phyloP scores from a whole-genome alignment of 2,797 vertebrate genomes.

The Propithecus perrieri region DNA sequence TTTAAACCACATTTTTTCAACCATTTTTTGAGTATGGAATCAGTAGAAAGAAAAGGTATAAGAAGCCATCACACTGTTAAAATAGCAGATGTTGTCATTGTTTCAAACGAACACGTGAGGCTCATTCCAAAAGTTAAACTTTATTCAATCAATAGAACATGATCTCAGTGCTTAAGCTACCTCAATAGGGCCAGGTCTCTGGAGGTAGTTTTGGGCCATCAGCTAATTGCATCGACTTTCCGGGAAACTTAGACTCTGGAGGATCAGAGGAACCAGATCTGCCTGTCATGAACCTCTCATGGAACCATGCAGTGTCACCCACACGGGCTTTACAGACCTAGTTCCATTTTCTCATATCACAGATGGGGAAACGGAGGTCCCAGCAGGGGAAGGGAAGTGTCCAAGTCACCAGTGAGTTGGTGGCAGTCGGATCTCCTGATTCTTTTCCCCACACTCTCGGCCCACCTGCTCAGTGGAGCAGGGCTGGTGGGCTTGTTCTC shows the following conservation, averaged over 20 bases:
- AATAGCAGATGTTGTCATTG: background rate
- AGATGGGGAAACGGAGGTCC: background rate
- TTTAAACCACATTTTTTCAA: background rate
- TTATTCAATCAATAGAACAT: constrained; percentile 28
- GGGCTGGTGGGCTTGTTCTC: background rate
- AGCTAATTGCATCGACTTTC: background rate
- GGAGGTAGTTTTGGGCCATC: background rate
- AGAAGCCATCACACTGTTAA: background rate
- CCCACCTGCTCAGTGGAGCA: background rate
- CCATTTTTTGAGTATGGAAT: background rate
- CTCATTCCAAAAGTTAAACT: background rate
- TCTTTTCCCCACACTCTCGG: background rate
- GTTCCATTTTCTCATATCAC: background rate
- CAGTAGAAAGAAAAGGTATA: background rate
- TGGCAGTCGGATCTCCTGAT: background rate
- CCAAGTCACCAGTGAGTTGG: background rate
- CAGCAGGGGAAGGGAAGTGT: background rate
- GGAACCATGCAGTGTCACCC: background rate
- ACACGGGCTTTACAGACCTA: background rate
- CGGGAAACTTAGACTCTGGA: background rate
- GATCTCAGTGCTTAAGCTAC: background rate
- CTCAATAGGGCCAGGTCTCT: background rate
- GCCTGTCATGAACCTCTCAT: too few species aligned
- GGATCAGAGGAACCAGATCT: background rate
- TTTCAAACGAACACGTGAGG: background rate